Evolutionary conservation across 1,140 invertebrate species (phyloP).

Genomic region (Drosophila kikkawai): DNA sequence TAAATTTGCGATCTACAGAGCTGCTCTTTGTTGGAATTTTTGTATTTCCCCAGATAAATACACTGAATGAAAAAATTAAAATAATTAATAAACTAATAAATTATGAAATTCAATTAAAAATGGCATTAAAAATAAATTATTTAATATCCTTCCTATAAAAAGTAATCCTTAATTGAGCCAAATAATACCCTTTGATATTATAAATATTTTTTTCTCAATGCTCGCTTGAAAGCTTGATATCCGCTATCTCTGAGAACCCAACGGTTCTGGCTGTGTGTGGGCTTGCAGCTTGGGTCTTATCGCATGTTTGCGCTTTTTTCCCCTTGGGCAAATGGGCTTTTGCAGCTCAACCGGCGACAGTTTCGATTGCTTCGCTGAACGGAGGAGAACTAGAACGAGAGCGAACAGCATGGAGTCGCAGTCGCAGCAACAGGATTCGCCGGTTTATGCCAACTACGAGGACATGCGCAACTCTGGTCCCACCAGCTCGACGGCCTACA

Average conservation of each 20-base stretch:
- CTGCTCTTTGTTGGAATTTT: neutral
- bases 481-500: conserved; percentile 50
- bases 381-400: conserved; percentile 9
- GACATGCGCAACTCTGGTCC: conserved; percentile 58
- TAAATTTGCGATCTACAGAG: neutral
- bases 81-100: too few relatives aligned
- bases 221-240: conserved; percentile 10
- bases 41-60: conserved; percentile 12
- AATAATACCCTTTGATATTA: neutral
- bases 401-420: conserved; percentile 15
- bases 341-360: conserved; percentile 18
- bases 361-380: conserved; percentile 24
- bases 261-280: neutral
- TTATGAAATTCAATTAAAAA: neutral
- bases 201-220: conserved; percentile 8
- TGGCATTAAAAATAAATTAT: neutral
- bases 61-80: conserved; percentile 7
- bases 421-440: conserved; percentile 33
- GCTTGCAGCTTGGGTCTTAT: conserved; percentile 9
- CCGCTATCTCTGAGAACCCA: conserved; percentile 12
- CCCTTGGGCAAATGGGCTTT: neutral
- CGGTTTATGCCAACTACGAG: conserved; percentile 68
- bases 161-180: neutral
- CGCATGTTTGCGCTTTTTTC: conserved; percentile 13
- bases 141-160: neutral